Conservation (phyloP, 2,113 vertebrate genomes). For the Amblyopsis rosae region DNA sequence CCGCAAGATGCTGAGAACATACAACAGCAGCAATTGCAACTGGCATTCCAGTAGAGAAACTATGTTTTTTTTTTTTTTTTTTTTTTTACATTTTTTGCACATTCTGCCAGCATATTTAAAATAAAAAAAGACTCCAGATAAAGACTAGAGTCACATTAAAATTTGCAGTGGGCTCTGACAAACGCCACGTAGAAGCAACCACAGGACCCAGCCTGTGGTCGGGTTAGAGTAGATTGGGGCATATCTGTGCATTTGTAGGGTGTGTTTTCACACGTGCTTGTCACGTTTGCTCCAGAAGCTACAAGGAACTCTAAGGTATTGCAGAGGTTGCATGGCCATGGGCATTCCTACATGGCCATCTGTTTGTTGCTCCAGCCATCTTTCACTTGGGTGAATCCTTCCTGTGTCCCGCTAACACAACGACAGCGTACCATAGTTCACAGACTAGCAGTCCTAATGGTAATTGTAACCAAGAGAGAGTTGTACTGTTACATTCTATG, state of each 20-base stretch:
- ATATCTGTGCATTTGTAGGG: neutral
- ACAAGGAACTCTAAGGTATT: neutral
- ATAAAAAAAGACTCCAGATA: neutral
- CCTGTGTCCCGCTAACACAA: neutral
- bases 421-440: neutral
- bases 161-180: neutral
- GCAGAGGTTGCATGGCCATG: neutral
- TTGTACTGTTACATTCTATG: neutral
- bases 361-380: neutral
- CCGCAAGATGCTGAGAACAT: neutral
- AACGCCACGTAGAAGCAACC: constrained; percentile 4
- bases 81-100: neutral
- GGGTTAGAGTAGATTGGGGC: constrained; percentile 4
- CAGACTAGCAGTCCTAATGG: neutral
- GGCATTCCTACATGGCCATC: neutral
- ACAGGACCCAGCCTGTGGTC: constrained; percentile 59
- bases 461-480: neutral
- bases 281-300: neutral
- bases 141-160: neutral
- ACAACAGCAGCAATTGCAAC: neutral
- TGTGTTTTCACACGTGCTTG: neutral
- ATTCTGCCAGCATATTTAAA: constrained; percentile 9
- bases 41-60: neutral
- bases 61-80: neutral
- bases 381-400: neutral